Conservation (phyloP, 2,797 vertebrate genomes). For the Danio choprae region DNA sequence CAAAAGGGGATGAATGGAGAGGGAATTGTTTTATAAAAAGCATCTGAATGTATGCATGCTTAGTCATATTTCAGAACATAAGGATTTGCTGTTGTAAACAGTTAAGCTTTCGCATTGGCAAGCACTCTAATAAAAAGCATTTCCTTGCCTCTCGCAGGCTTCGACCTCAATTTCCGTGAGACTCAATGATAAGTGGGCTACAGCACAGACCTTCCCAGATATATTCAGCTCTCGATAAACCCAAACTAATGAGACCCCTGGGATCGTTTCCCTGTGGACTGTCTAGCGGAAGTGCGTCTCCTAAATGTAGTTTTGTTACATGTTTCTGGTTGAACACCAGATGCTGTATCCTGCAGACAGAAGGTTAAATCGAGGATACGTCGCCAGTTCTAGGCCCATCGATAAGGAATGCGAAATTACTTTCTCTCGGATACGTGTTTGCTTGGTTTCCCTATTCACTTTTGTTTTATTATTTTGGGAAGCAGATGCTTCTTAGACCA, state of each 20-base stretch:
- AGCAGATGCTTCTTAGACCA: background rate
- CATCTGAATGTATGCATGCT: constrained; percentile 9
- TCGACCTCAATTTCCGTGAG: constrained; percentile 19
- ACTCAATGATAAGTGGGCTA: constrained; percentile 27
- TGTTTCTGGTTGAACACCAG: constrained; percentile 21
- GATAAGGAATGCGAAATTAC: background rate
- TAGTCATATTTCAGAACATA: background rate
- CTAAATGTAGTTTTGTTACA: constrained; percentile 1
- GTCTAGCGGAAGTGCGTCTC: background rate
- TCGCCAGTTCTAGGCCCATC: background rate
- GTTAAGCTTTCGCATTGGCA: constrained; percentile 15
- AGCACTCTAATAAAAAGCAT: constrained; percentile 10
- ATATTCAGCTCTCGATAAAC: constrained; percentile 34
- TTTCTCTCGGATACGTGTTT: background rate
- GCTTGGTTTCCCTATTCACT: background rate
- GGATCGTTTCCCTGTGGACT: constrained; percentile 26
- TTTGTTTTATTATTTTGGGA: constrained; percentile 20
- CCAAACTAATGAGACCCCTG: constrained; percentile 38
- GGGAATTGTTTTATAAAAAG: background rate
- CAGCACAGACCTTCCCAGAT: constrained; percentile 24
- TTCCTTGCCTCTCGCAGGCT: constrained; percentile 11
- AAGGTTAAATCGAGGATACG: constrained; percentile 9
- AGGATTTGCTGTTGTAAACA: background rate
- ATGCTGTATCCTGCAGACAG: background rate
- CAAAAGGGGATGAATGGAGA: constrained; percentile 8